Evolutionary conservation across 2,888 invertebrate species (phyloP), one percentile per base, ranked within the genome.

Genomic region (Acanthosepion esculentum): DNA sequence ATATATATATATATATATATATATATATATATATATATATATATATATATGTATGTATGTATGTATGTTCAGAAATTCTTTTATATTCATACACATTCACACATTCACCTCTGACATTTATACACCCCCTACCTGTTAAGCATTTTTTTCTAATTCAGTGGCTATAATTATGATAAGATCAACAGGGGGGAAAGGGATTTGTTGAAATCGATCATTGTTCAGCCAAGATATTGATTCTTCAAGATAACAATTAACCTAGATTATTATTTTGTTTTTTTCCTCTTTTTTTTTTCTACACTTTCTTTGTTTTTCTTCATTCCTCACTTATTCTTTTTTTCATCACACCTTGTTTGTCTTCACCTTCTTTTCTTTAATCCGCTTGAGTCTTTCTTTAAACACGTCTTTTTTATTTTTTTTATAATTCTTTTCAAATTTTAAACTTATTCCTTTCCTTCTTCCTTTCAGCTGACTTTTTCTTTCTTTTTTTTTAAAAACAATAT

Each of bases 151-250:
- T 78, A n/a, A n/a, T 78, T 78, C n/a, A 78, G n/a, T 78, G 78
- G 78, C 78, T 78, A 78, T 78, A 78, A 78, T 78, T 78, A 78
- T 59, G 59, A 59, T 78, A n/a, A n/a, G 78, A 78, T 78, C 78
- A 78, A 78, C 78, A 78, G 78, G 78, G 78, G 78, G n/a, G 78
- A 78, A 78, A 78, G n/a, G 78, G 78, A n/a, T 78, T 78, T n/a
- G 20, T n/a, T n/a, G 78, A 78, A n/a, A 78, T 78, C 78, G 78
- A 78, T 78, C 78, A 78, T 78, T 78, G 78, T 78, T 78, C 78
- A 78, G n/a, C n/a, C 78, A 78, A 78, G 78, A 15, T 78, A 78
- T 78, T 78, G 78, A 78, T 78, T 78, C n/a, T 78, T n/a, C 4
- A n/a, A 78, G 78, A 78, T 78, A 78, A 78, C 78, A 78, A 78